phyloP scores from a whole-genome alignment of 2,797 vertebrate genomes.

The Bufotes viridis region DNA sequence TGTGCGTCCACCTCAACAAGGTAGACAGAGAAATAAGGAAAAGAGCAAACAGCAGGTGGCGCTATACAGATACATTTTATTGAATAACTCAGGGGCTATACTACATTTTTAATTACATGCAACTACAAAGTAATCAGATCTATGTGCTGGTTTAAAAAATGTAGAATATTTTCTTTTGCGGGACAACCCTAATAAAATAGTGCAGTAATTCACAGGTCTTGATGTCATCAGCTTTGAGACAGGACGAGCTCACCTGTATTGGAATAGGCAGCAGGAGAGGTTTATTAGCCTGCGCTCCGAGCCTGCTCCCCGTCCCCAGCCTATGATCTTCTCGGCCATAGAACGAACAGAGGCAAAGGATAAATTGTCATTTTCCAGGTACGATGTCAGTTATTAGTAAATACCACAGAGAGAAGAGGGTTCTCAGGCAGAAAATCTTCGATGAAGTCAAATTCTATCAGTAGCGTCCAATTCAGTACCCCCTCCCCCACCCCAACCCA shows the following conservation, averaged over 20 bases:
- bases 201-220: not conserved
- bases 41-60: no score
- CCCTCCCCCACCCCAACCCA: not conserved
- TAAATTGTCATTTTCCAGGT: constrained; percentile 7
- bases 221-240: not conserved
- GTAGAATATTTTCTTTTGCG: no score
- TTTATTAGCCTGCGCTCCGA: not conserved
- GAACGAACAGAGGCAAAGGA: not conserved
- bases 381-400: not conserved
- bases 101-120: no score
- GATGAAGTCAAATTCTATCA: not conserved
- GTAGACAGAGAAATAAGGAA: no score
- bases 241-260: not conserved
- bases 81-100: no score
- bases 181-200: not conserved
- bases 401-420: constrained; percentile 5
- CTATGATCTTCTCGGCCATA: constrained; percentile 34
- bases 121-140: no score
- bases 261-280: not conserved
- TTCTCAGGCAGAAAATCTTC: constrained; percentile 38
- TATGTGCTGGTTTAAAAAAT: no score
- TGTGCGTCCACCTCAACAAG: no score
- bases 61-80: no score
- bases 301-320: not conserved
- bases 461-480: not conserved